A percentile compares a stretch with the other conserved stretches of the same genome.
Evolutionary conservation across 1,140 invertebrate genomes (phyloP).

Genomic region (Lucilia cuprina): DNA sequence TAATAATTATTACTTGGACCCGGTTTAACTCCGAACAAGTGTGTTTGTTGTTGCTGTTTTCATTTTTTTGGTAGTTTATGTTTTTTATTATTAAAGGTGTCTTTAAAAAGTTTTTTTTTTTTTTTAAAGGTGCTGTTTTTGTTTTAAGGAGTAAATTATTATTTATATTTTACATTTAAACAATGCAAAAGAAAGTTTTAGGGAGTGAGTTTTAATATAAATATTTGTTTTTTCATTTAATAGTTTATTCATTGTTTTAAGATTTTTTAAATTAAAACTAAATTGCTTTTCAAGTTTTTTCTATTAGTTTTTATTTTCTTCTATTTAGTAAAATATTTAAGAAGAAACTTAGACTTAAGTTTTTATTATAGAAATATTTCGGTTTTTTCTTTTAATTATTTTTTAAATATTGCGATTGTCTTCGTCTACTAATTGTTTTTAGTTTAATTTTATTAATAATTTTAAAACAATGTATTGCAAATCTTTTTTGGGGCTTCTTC

Average conservation of each 20-base stretch:
- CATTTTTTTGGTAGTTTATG: not conserved
- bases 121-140: not conserved
- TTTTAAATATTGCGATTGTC: slow-evolving; percentile 33
- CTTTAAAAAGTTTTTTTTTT: not conserved
- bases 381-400: slow-evolving; percentile 20
- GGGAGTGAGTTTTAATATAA: not conserved
- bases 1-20: slow-evolving; percentile 48
- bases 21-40: slow-evolving; percentile 52
- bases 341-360: not conserved
- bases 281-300: slow-evolving; percentile 31
- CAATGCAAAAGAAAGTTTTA: not conserved
- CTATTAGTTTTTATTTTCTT: slow-evolving; percentile 3
- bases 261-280: slow-evolving; percentile 17
- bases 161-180: not conserved
- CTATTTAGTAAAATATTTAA: not conserved
- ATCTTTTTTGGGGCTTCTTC: slow-evolving; percentile 25
- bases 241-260: not conserved
- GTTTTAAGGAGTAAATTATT: not conserved
- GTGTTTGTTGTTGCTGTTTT: slow-evolving; percentile 25
- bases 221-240: not conserved
- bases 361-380: slow-evolving; percentile 30
- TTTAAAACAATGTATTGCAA: slow-evolving; percentile 41
- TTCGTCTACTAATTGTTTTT: slow-evolving; percentile 33
- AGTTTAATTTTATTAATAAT: slow-evolving; percentile 46
- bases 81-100: not conserved